Percentiles rank a stretch among this genome's conserved stretches.
Conservation (phyloP, 2,113 vertebrate genomes). For the Catagonus wagneri region DNA sequence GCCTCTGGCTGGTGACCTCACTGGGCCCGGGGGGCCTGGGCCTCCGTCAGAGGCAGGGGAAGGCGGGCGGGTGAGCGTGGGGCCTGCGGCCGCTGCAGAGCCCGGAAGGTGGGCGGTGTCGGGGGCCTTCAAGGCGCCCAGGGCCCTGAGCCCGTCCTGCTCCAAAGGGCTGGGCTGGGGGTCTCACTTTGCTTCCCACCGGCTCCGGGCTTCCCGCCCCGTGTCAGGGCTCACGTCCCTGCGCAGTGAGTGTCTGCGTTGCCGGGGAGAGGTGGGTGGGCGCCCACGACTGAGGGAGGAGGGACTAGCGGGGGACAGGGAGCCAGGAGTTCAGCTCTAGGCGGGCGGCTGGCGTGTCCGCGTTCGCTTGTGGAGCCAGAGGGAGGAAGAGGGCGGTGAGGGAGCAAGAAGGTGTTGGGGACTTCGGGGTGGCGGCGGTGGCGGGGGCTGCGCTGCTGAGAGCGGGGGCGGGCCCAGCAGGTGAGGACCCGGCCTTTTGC, state of each 20-base stretch:
- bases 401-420: accelerated
- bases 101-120: background rate
- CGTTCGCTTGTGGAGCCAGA: accelerated
- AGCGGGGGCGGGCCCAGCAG: accelerated
- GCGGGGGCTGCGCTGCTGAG: background rate
- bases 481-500: background rate
- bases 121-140: background rate
- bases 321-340: too few species aligned
- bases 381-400: background rate
- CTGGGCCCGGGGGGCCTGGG: background rate
- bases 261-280: accelerated
- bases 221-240: accelerated
- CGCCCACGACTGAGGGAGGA: background rate
- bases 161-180: too few species aligned
- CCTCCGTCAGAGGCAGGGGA: accelerated
- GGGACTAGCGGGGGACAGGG: too few species aligned
- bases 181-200: background rate
- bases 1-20: accelerated
- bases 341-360: background rate
- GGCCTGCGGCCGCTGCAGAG: background rate
- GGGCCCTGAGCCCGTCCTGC: background rate
- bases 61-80: background rate
- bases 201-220: accelerated
- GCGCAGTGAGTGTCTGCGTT: accelerated
- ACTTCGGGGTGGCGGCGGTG: background rate